Evolutionary conservation across 2,797 vertebrate genomes (phyloP), one percentile per base, ranked within the genome.

Genomic region (Hypotaenidia okinawae): DNA sequence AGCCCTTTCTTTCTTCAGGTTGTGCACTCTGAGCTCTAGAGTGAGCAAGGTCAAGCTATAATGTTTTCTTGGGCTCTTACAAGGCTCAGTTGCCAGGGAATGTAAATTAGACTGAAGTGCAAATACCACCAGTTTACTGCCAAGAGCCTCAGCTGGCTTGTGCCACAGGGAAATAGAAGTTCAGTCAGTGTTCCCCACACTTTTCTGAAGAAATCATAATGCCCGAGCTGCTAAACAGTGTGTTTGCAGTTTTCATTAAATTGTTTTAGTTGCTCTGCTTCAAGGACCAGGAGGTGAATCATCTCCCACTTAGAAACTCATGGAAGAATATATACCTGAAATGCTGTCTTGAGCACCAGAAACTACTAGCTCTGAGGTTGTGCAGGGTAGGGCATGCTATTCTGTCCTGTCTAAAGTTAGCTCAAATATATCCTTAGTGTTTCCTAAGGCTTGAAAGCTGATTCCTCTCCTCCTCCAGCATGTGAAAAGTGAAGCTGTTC

Each of bases 201-300:
- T 51, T 51, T 51, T 68, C 32, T 0, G 4, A 39, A 72, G 67
- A 84, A 57, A 18, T 5, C 2, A 0, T 0, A 81, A 49, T 54
- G 10, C 9, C 6, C 14, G 59, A 32, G n/a, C 17, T 87, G 28
- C 21, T 57, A 63, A 86, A 73, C 5, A 35, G 5, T 17, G 10
- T 61, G 9, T 64, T 89, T 78, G 7, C n/a, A 62, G 54, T 77
- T 80, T 94, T 74, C 62, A 68, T 81, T 91, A 81, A 91, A 73
- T n/a, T 45, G 5, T 35, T 19, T 76, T 89, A 67, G 25, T n/a
- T 62, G 21, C 41, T 77, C 37, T 84, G 19, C n/a, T 79, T 82
- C 77, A 74, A 49, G 55, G 24, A 30, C 43, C 63, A 76, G 43
- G 30, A 74, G 35, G 28, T 52, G 49, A 90, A 87, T 74, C 35